Base-by-base conservation (phyloP, 2,888 invertebrate species). In the Patella pellucida region DNA sequence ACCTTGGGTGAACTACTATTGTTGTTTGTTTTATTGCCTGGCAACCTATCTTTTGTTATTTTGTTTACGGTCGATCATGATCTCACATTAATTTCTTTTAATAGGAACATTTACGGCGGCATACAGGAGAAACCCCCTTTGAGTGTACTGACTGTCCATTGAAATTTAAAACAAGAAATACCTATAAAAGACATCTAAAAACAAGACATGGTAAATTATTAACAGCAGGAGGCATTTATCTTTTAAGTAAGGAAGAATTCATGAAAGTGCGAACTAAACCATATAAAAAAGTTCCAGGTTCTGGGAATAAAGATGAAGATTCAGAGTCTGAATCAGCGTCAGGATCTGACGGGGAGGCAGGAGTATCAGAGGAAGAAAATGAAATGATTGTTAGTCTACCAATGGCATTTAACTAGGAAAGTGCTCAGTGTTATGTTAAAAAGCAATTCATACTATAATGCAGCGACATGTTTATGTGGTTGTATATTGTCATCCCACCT, bases 131-230 rank as follows among this genome's bases (percentile, higher is more conserved):
- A 79, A 89, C 89, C 1, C 89, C 90, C 67, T 90, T 88, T 82
- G 84, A 86, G 62, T 90, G 90, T 78, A 78, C 78, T 14, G 88
- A 89, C 76, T 90, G 90, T 81, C 84, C 85, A 11, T 84, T 85
- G 71, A 85, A 93, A 82, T 93, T 93, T 83, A 93, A 93, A 87
- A 93, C 93, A 0, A 89, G 93, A 52, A 93, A 93, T 84, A 93
- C 93, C 1, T 93, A 93, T 86, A 93, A 93, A 83, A 91, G 93
- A 2, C 93, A 93, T 84, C 87, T 93, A 76, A 92, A 92, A 84
- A 93, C 93, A 5, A 89, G 93, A 3, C 93, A 93, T 80, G 92
- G 92, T 9, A 93, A 93, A 86, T 91, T 93, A 41, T 87, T 93
- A 50, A 93, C 93, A 5, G 92, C 92, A 11, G 90, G 91, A 14